Evolutionary conservation across 2,113 vertebrate species (phyloP), one percentile per base, ranked within the genome.

Genomic region (Malurus elegans): DNA sequence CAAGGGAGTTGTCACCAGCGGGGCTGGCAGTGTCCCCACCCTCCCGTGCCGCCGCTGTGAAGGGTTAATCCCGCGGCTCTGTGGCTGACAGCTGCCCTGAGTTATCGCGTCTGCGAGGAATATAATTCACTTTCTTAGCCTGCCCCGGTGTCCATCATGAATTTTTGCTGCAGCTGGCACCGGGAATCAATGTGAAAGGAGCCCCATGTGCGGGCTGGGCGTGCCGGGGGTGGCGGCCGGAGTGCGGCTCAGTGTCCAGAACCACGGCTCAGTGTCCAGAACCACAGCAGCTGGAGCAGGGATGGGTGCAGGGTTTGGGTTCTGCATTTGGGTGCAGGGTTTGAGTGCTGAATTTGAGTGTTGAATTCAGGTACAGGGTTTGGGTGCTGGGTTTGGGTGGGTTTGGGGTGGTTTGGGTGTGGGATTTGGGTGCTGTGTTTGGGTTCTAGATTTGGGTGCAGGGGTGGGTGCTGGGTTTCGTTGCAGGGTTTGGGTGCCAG

Each of bases 141-240:
- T 71, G 94, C 40, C 4, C 7, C 2, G 18, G 47, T 88, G 92
- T 86, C 96, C 38, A 9, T 92, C 95, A 79, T 81, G 38, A 66
- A 93, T 92, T 88, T 93, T 95, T 93, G 4, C 78, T 93, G 95
- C 95, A 96, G 96, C 95, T 97, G 97, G 91, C 88, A 5, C 70
- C 23, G 86, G 73, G 85, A 69, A 95, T 95, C 94, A 84, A 50
- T 18, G 95, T 60, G 0, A 45, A 69, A 75, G 72, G 31, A 90
- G 78, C 64, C 45, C 7, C 3, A 2, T 14, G 67, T 19, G 80
- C 71, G 2, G 21, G 40, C 86, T 66, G 76, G 58, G 51, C 4
- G 67, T 79, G 85, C 85, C 3, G 2, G n/a, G 70, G 44, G 9
- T 21, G 61, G 62, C 31, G 78, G 56, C 76, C 10, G 38, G 38